Evolutionary conservation across 2,797 vertebrate genomes (phyloP), one percentile per base, ranked within the genome.

Genomic region (Ptychobarbus kaznakovi): DNA sequence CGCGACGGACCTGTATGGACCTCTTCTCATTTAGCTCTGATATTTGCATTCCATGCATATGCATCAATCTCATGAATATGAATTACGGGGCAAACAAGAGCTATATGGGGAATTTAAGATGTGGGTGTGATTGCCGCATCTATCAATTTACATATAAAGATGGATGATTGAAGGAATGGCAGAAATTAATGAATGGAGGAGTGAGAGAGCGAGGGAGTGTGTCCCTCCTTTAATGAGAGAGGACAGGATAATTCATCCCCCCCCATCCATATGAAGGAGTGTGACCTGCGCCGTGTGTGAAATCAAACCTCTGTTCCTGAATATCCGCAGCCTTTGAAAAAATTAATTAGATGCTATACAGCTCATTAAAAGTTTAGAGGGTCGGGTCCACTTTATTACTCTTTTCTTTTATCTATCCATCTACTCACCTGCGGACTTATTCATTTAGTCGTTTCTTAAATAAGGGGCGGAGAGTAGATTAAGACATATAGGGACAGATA

Each of bases 281-380:
- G 44, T 56, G 69, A 53, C 65, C 84, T 65, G 77, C 2, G 40
- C 58, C 3, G 46, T 35, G 72, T 42, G 84, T 74, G 80, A 81
- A 72, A 81, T 87, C 85, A 87, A 90, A 85, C 87, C 81, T 90
- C 85, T 73, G 87, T 80, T 90, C 89, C 85, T 88, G 87, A 87
- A 87, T 88, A 90, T 91, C 89, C 84, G 86, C 82, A 88, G 82
- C 89, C 89, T 88, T 93, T 92, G 90, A 90, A 92, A 80, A 84
- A 42, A 92, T 92, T 91, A 87, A 94, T 93, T 91, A 90, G 93
- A 94, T 58, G 69, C 83, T 80, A 89, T 88, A 90, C 81, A 88
- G 88, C 89, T 92, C 90, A 92, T 92, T 92, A 91, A 90, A 91
- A 88, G 35, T 75, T 89, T 85, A 84, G 69, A 88, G 68, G 83